Base-by-base conservation (phyloP, 2,888 invertebrate genomes). In the Athalia circularis region DNA sequence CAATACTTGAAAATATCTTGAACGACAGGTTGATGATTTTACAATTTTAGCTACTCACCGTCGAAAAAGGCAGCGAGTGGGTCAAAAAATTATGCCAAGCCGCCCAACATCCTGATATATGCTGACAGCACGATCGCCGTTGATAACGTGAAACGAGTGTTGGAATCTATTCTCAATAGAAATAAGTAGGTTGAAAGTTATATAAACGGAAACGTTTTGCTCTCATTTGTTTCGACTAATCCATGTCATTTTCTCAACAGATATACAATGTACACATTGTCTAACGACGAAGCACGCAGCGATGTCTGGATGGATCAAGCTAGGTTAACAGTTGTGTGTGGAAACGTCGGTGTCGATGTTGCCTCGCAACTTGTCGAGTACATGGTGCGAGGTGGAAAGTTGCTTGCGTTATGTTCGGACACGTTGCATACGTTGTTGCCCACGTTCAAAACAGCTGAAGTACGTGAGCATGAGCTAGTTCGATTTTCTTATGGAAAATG, bases 381-480 rank as follows among this genome's bases (percentile, higher is more conserved):
- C 85, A 90, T 96, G 80, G 90, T 96, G 15, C 92, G 92, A 62
- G 96, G 96, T 1, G 96, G 96, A 6, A 93, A 94, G 80, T 90
- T 96, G 78, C 91, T 96, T 7, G 96, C 96, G 48, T 92, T 96
- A 3, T 96, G 96, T 87, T 96, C 96, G 4, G 96, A 96, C 89
- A 92, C 96, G 50, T 91, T 96, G 57, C 95, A 96, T 84, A 93
- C 94, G 54, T 93, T 96, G 72, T 91, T 96, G 83, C 95, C 96
- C 43, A 94, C 95, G 79, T 96, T 96, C 89, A 95, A 95, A 85
- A 96, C 96, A 77, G 96, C 96, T 6, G 96, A 96, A 92, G 96
- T 96, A 57, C 93, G 96, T 45, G 96, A 96, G 90, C 95, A 95
- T 87, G 96, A 96, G 89, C 91, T 96, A 72, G 96, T 96, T 2